phyloP scores from a whole-genome alignment of 2,113 vertebrate genomes.

The sheep (Ovis aries) region ARS-UI_Ramb_v3.0 NC_056059.1:98506501-98507000 shows the following conservation, averaged over 20 bases:
- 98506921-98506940: background rate
- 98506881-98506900: background rate
- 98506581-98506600: background rate
- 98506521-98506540: background rate
- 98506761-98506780: background rate
- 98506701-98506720: background rate
- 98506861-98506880: background rate
- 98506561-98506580: background rate
- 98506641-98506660: background rate
- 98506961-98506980: background rate
- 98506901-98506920: background rate
- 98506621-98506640: background rate
- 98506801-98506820: background rate
- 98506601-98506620: background rate
- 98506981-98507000: background rate
- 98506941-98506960: background rate
- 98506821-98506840: background rate
- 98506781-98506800: background rate
- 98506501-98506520: background rate
- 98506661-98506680: background rate
- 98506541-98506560: background rate
- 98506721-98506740: background rate
- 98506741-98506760: conserved; percentile 18
- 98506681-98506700: background rate
- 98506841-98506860: conserved; percentile 7